A percentile compares a stretch with the other conserved stretches of the same genome.
phyloP scores from a whole-genome alignment of 2,888 invertebrate genomes.

The Clistopyga incitator region DNA sequence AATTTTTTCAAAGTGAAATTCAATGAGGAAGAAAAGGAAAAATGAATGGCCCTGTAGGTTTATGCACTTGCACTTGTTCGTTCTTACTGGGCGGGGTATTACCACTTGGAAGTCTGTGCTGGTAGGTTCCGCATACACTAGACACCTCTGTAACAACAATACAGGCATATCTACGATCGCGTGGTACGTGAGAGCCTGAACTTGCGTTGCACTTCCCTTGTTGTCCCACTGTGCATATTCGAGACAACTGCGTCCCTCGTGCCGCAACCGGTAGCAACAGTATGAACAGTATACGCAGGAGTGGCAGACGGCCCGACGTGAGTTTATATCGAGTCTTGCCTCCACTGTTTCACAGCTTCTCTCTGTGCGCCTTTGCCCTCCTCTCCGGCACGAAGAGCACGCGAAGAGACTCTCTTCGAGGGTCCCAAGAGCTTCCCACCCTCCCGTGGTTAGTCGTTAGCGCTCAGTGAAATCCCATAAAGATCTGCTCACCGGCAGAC shows the following conservation, averaged over 20 bases:
- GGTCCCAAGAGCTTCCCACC: slow-evolving; percentile 20
- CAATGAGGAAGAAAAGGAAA: background rate
- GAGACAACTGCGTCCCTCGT: slow-evolving; percentile 53
- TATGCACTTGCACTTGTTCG: background rate
- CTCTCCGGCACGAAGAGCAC: background rate
- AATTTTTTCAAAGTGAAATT: background rate
- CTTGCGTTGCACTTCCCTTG: slow-evolving; percentile 27
- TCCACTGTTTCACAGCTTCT: slow-evolving; percentile 12
- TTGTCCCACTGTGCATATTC: slow-evolving; percentile 43
- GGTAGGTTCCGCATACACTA: slow-evolving; percentile 3
- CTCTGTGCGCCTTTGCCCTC: background rate
- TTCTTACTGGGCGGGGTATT: slow-evolving; percentile 5
- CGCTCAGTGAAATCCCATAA: slow-evolving; percentile 44
- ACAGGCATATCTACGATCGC: slow-evolving; percentile 13
- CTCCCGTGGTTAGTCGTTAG: slow-evolving; percentile 39
- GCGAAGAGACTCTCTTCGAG: slow-evolving; percentile 36
- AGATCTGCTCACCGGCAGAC: slow-evolving; percentile 15
- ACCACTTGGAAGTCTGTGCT: slow-evolving; percentile 10
- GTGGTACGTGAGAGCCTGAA: slow-evolving; percentile 18
- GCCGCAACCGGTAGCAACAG: slow-evolving; percentile 15
- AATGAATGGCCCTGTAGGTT: background rate
- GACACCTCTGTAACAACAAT: slow-evolving; percentile 29
- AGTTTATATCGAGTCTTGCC: slow-evolving; percentile 46
- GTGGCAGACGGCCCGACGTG: slow-evolving; percentile 33
- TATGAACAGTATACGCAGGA: slow-evolving; percentile 15